Evolutionary conservation across 2,888 invertebrate species (phyloP).

Genomic region (Cataglyphis albicans): DNA sequence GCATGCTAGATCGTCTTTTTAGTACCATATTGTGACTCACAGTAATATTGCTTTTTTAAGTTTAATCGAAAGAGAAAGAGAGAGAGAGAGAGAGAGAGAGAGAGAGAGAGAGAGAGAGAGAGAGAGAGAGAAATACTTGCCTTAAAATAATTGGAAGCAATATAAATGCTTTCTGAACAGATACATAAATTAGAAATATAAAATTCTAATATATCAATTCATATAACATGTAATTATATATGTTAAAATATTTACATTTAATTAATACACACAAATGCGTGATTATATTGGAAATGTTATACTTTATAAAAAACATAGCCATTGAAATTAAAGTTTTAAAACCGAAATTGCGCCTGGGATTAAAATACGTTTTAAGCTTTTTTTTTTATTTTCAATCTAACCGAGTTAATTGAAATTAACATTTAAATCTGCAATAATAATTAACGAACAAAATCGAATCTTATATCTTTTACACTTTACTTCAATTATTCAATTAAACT

Average conservation of each 20-base stretch:
- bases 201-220: neutral
- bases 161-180: neutral
- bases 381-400: neutral
- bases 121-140: neutral
- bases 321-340: conserved; percentile 13
- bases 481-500: conserved; percentile 27
- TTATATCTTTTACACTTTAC: conserved; percentile 5
- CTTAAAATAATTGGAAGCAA: neutral
- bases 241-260: conserved; percentile 24
- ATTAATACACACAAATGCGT: neutral
- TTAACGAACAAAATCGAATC: conserved; percentile 10
- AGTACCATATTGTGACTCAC: conserved; percentile 16
- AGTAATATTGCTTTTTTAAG: conserved; percentile 22
- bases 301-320: conserved; percentile 9
- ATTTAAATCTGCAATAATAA: neutral
- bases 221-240: conserved; percentile 1
- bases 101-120: too few relatives aligned
- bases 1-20: conserved; percentile 36
- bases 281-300: neutral
- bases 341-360: neutral
- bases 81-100: too few relatives aligned
- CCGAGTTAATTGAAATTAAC: conserved; percentile 35
- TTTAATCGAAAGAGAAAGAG: neutral
- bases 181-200: neutral
- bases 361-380: conserved; percentile 5